Base-by-base conservation (phyloP, 2,888 invertebrate species). In the Dysmachus trigonus region DNA sequence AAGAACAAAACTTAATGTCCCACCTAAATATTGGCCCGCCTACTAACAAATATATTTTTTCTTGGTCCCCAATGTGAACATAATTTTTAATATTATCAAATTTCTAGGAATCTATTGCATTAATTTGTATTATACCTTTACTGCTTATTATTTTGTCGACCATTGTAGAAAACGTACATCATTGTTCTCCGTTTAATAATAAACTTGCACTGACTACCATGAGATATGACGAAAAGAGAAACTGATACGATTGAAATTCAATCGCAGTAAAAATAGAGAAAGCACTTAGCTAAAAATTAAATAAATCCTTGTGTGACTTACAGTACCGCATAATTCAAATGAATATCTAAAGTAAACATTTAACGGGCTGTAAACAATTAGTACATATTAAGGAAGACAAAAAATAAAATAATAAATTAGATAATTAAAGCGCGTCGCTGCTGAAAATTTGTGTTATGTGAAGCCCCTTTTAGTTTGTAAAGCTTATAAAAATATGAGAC, bases 361-460 rank as follows among this genome's bases (percentile, higher is more conserved):
- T 79, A 79, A 79, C 79, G 51, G 79, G 31, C 79, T 79, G 79
- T 79, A 79, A 79, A 79, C 22, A 51, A 51, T 27, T 79, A 79
- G 51, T 38, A 76, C n/a, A 47, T 51, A 79, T 73, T 73, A 79
- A 76, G 33, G 2, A 35, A 22, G n/a, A 76, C 5, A 76, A 38
- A 76, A 76, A 76, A 10, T n/a, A n/a, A n/a, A n/a, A n/a, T n/a
- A n/a, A n/a, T n/a, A 76, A 35, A 13, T 31, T 27, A 76, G 35
- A 76, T 22, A 76, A 33, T 33, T 76, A 41, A 76, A 76, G 73
- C 38, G 41, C 35, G 41, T 51, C 38, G 62, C 22, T 76, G 76
- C 53, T 47, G 22, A 53, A n/a, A 18, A 13, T 71, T 71, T 62
- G 33, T 82, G 31, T 62, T 33, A 35, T 35, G 13, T 62, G 22